These are phyloP conservation scores for Gorsachius magnificus DNA, from an alignment of 2,797 vertebrate species.

Conservation along the genomic window DNA sequence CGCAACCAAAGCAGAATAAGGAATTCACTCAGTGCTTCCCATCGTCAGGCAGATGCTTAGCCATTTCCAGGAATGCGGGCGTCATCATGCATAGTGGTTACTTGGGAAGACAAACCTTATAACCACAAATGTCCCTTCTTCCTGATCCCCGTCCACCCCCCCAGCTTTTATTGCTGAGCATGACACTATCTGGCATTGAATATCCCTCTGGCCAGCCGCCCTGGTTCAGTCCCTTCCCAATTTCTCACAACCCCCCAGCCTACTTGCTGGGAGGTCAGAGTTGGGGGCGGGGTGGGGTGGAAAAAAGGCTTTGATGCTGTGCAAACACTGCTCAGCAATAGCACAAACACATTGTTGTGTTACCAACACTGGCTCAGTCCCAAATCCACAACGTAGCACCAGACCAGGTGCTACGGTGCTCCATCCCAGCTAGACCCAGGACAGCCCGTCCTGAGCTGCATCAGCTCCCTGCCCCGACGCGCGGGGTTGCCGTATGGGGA, in stretches of 20 bases:
- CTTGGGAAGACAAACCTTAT: neutral
- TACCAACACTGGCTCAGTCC: neutral
- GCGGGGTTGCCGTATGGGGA: fast-evolving
- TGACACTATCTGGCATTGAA: neutral
- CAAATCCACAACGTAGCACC: neutral
- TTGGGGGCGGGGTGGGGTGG: too few species aligned
- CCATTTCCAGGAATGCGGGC: neutral
- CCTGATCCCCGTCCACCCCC: neutral
- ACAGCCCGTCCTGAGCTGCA: neutral
- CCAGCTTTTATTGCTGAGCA: neutral
- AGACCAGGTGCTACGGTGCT: too few species aligned
- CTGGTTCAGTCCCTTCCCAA: neutral
- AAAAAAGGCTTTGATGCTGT: neutral
- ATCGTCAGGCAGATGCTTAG: neutral
- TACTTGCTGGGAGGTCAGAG: neutral
- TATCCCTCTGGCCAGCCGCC: neutral
- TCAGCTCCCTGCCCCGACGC: neutral
- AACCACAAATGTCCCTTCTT: neutral
- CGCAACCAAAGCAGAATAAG: neutral
- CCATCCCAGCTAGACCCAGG: neutral
- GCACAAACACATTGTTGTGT: neutral
- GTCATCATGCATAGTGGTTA: neutral
- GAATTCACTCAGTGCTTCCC: neutral
- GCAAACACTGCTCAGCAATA: neutral
- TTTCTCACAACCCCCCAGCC: neutral